Evolutionary conservation across 2,113 vertebrate species (phyloP), one percentile per base, ranked within the genome.

Genomic region (Pachycephala philippinensis): DNA sequence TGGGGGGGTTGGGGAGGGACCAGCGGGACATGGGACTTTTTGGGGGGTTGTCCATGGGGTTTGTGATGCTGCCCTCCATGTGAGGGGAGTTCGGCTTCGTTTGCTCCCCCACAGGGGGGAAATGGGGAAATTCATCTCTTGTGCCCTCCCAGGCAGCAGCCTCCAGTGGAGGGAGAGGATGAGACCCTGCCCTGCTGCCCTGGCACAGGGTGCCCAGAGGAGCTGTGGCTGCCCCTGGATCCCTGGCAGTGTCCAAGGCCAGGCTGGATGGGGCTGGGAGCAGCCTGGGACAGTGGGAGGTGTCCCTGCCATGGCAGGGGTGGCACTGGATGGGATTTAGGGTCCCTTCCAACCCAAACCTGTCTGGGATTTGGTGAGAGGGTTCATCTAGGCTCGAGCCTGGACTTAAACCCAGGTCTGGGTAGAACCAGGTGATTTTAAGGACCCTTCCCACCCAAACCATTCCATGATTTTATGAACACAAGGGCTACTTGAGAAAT

Each of bases 1-100:
- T 63, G 77, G 26, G 1, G 21, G 63, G 37, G 37, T 37, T 15
- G 80, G 45, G 52, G 31, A 71, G 74, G 81, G 57, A 68, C 33
- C 56, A 52, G 61, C 9, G 1, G 63, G 60, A 80, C 57, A 52
- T 6, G 56, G 65, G 72, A 37, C 31, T 23, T n/a, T 30, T 11
- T 10, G 2, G 74, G 7, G 26, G 8, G 4, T 10, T 16, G 15
- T 18, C 33, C 10, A 6, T 10, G 57, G 50, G 18, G 15, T 12
- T 78, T 30, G n/a, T 16, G 18, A 12, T 5, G 31, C 54, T 69
- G 57, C 27, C 50, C n/a, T 37, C 57, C 15, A 4, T 16, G 39
- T 0, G 0, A 52, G 44, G n/a, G 11, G 21, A 31, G 14, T 20
- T 70, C 2, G 6, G 45, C 40, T 21, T 35, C 0, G 0, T 59